Evolutionary conservation across 2,888 invertebrate species (phyloP), one percentile per base, ranked within the genome.

Genomic region (Odontocerum albicorne): DNA sequence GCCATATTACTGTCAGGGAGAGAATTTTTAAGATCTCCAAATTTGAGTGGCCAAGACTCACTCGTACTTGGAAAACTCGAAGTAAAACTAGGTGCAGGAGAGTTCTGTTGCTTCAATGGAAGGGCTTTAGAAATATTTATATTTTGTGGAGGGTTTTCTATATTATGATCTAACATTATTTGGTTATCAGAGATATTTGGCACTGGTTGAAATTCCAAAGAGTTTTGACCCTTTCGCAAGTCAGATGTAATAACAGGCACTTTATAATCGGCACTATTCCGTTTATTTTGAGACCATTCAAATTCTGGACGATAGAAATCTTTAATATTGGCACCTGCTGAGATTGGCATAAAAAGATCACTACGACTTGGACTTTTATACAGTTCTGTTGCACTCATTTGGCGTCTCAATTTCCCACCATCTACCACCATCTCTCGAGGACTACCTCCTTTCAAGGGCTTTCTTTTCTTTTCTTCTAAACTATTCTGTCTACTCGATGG

Each of bases 21-120:
- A 62, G 70, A 64, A 72, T 77, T 65, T 60, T 78, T 78, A 39
- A 77, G 72, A 59, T 77, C 77, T 60, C 76, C 76, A 67, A 77
- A 77, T 4, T 75, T 78, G 65, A 72, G 73, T 1, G 71, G 68
- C 55, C 55, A 45, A n/a, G 8, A 32, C 7, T 47, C 45, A 13
- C 21, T 21, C 21, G 47, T 16, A 20, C n/a, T 21, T 10, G 27
- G 60, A 2, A 21, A 4, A 3, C 15, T 33, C 13, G 55, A 64
- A 62, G 39, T 64, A 22, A 31, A 45, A 49, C 38, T 49, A 17
- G 17, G 19, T 13, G 12, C 12, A 6, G 39, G 36, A 22, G 15
- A 15, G 7, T 17, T 19, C 2, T 47, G 13, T 36, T 12, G 65
- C 67, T 67, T 53, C 70, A n/a, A 27, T 33, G 55, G 56, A 39